phyloP scores from a whole-genome alignment of 1,140 invertebrate species.

The Drosophila repletoides region DNA sequence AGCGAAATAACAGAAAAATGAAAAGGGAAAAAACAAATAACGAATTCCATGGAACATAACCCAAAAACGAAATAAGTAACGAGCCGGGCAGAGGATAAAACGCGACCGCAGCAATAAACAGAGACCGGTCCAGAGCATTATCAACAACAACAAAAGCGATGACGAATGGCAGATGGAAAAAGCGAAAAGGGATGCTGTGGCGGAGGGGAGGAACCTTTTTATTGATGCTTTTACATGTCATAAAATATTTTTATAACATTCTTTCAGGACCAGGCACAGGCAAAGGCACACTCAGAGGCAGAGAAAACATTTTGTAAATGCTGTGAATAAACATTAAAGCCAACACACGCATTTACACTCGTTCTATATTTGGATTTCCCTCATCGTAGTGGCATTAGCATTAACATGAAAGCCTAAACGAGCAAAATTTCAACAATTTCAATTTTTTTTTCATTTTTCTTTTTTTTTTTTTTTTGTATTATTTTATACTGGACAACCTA shows the following conservation, averaged over 20 bases:
- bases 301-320: constrained; percentile 63
- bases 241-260: constrained; percentile 81
- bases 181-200: neutral
- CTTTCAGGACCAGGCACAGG: constrained; percentile 58
- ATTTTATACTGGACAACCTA: neutral
- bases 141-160: constrained; percentile 39
- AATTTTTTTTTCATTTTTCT: too few relatives aligned
- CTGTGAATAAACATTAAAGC: constrained; percentile 20
- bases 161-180: neutral
- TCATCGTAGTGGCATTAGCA: constrained; percentile 46
- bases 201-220: constrained; percentile 56
- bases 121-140: constrained; percentile 38
- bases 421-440: constrained; percentile 68
- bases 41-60: constrained; percentile 48
- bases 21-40: neutral
- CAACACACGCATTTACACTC: neutral
- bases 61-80: constrained; percentile 44
- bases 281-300: too few relatives aligned
- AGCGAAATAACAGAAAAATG: constrained; percentile 21
- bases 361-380: neutral
- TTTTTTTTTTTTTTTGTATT: constrained; percentile 23
- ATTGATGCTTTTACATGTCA: constrained; percentile 80
- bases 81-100: constrained; percentile 64
- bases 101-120: constrained; percentile 59
- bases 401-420: constrained; percentile 60